Conservation (phyloP, 2,888 invertebrate species). For the Melanophora roralis region DNA sequence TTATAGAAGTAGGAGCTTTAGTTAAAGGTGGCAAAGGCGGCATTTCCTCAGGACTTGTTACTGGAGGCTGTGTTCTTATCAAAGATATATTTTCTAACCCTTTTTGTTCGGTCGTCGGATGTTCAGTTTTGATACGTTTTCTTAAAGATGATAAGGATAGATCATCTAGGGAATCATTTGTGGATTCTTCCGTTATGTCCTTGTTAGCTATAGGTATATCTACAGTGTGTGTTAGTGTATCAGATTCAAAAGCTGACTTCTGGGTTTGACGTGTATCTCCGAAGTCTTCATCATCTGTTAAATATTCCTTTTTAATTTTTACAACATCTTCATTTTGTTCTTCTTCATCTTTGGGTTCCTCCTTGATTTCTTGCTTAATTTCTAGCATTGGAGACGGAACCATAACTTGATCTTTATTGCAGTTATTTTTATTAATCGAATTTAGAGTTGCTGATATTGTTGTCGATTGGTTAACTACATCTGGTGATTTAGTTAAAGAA, state of each 20-base stretch:
- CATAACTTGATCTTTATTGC: conserved; percentile 34
- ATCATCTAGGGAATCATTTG: conserved; percentile 55
- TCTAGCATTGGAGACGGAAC: conserved; percentile 71
- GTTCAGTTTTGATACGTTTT: conserved; percentile 55
- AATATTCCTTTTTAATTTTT: conserved; percentile 64
- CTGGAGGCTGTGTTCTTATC: not conserved
- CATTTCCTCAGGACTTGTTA: conserved; percentile 19
- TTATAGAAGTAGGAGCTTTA: conserved; percentile 53
- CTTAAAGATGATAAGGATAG: conserved; percentile 48
- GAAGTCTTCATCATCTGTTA: conserved; percentile 64
- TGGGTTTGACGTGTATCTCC: not conserved
- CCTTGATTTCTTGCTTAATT: conserved; percentile 71
- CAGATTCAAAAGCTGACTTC: conserved; percentile 2
- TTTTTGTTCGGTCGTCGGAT: not conserved
- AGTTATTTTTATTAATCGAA: conserved; percentile 48
- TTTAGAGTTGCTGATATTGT: not conserved
- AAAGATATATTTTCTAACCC: not conserved
- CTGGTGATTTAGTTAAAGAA: conserved; percentile 55
- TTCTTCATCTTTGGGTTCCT: conserved; percentile 67
- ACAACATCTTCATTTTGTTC: conserved; percentile 28
- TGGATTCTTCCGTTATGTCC: conserved; percentile 54
- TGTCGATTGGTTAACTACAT: conserved; percentile 8
- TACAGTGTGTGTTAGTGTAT: conserved; percentile 41
- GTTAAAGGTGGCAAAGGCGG: conserved; percentile 64
- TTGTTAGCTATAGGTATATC: conserved; percentile 51